Base-by-base conservation (phyloP, 2,113 vertebrate genomes). In the Parus major region DNA sequence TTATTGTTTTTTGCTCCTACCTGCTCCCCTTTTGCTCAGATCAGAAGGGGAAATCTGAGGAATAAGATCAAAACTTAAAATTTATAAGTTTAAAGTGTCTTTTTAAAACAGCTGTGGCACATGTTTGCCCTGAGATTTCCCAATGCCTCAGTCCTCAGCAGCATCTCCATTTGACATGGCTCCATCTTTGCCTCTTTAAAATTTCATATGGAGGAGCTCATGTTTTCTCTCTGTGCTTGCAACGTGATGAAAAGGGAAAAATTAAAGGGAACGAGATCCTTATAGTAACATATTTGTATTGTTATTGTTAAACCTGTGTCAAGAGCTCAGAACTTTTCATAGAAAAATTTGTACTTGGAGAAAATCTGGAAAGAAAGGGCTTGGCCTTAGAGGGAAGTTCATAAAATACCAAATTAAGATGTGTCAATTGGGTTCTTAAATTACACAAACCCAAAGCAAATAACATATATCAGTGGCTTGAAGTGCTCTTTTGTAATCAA, bases 341-440 rank as follows among this genome's bases (percentile, higher is more conserved):
- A 88, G 73, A 80, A 93, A 95, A 78, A 91, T 11, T 46, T 82
- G 59, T 78, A 86, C 41, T 92, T 75, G 69, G 63, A 80, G 18
- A 18, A 95, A 86, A 90, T 88, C 68, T 95, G 36, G 56, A 90
- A 92, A 86, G 31, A 85, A 94, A 65, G 77, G 66, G 36, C 39
- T 89, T 86, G 80, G 84, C 59, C 78, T 61, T 77, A 24, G 63
- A 92, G 73, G 56, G 76, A 91, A 64, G 91, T 96, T 88, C 71
- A 92, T 91, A 94, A 96, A 96, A 85, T 68, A 95, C 31, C 82
- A 92, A 90, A 94, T 88, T 79, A 94, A 89, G 86, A 95, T 33
- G 87, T 84, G 70, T 92, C 93, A 91, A 56, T 81, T 93, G 84
- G 57, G 44, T 84, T 90, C 93, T 95, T 96, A 93, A 90, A 71